Evolutionary conservation across 2,797 vertebrate species (phyloP).

Genomic region (Natrix natrix): DNA sequence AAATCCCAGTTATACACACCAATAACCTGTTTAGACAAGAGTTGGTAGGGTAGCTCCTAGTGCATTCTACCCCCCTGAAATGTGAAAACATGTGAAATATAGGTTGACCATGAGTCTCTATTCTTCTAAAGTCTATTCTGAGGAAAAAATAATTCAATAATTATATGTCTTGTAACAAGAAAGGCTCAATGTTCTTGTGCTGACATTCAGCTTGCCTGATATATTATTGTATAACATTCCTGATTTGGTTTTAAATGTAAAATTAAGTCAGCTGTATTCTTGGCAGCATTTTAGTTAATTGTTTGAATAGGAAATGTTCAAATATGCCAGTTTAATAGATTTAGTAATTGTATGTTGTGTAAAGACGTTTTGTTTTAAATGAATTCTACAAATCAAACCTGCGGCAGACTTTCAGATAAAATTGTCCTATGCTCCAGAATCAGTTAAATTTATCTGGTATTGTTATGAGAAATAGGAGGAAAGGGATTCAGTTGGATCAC

Average conservation of each 20-base stretch:
- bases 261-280: not conserved
- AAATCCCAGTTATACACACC: constrained; percentile 6
- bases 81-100: not conserved
- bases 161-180: not conserved
- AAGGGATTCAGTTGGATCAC: not conserved
- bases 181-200: not conserved
- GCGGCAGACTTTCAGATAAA: not conserved
- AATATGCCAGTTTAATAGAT: not conserved
- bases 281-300: not conserved
- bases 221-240: not conserved
- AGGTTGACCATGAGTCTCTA: not conserved
- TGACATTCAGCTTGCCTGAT: not conserved
- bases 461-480: not conserved
- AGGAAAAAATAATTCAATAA: not conserved
- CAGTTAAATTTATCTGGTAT: not conserved
- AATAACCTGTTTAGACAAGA: not conserved
- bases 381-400: not conserved
- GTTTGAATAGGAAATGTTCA: not conserved
- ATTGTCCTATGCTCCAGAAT: not conserved
- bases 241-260: not conserved
- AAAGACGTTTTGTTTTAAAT: not conserved
- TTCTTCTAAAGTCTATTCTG: not conserved
- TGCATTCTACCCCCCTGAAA: not conserved
- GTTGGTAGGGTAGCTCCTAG: not conserved
- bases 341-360: not conserved